A percentile compares a stretch with the other conserved stretches of the same genome.
Conservation (phyloP, 2,113 vertebrate species). For the Plecotus auritus region DNA sequence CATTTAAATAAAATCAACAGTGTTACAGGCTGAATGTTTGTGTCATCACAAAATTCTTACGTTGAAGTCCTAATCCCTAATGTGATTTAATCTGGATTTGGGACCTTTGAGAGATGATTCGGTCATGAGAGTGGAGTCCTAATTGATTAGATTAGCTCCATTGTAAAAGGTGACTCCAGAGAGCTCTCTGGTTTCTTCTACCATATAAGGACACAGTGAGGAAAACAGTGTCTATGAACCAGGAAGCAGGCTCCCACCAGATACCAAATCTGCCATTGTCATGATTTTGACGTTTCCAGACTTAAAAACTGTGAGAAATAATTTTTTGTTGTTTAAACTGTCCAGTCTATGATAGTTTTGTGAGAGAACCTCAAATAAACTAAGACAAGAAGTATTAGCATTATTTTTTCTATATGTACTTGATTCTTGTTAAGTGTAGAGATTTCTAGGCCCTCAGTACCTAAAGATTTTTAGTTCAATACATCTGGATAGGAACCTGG, state of each 20-base stretch:
- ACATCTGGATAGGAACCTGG: background rate
- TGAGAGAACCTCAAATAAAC: background rate
- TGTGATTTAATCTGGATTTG: background rate
- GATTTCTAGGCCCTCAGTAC: background rate
- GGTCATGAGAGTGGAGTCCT: background rate
- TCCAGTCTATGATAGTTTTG: background rate
- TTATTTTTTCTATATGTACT: background rate
- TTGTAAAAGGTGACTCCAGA: background rate
- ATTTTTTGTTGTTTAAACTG: background rate
- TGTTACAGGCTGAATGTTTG: background rate
- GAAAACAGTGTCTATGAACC: background rate
- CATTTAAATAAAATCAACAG: background rate
- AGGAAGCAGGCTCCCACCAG: background rate
- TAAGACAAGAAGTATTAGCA: background rate
- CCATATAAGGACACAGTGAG: background rate
- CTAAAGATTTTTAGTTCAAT: background rate
- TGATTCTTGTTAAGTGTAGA: background rate
- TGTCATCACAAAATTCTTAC: background rate
- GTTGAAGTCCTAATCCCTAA: background rate
- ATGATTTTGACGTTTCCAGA: background rate
- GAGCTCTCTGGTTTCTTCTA: background rate
- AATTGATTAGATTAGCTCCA: background rate
- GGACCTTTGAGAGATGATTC: background rate
- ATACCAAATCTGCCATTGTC: background rate
- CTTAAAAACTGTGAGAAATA: background rate